phyloP scores from a whole-genome alignment of 2,797 vertebrate genomes.

The Luscinia megarhynchos region DNA sequence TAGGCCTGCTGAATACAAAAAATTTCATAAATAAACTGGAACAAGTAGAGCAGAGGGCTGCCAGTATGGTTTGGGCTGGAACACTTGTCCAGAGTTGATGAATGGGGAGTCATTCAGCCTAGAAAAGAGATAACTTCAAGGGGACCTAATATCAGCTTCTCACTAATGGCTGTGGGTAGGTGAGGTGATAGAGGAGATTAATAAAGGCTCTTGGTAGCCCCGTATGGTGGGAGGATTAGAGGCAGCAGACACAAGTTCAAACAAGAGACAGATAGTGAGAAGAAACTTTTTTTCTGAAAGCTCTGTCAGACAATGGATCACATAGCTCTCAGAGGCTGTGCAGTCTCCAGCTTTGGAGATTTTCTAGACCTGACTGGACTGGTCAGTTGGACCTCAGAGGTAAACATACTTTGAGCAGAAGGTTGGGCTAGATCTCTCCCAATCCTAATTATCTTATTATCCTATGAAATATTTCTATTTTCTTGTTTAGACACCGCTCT shows the following conservation, averaged over 20 bases:
- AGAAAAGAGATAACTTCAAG: neutral
- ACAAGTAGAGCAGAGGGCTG: neutral
- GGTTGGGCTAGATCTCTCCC: neutral
- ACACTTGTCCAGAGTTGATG: neutral
- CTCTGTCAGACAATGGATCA: neutral
- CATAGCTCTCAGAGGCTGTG: rapidly evolving
- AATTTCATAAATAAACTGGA: neutral
- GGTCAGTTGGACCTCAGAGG: neutral
- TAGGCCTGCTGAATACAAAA: neutral
- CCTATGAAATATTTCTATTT: neutral
- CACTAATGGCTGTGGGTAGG: neutral
- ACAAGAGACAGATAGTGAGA: neutral
- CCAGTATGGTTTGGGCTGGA: neutral
- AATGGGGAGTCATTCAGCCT: neutral
- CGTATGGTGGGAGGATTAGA: neutral
- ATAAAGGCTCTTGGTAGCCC: neutral
- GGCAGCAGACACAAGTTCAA: neutral
- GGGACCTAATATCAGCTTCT: neutral
- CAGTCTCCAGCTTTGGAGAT: neutral
- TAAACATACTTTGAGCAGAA: neutral
- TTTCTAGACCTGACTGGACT: neutral
- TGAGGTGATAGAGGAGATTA: neutral
- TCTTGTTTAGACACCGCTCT: neutral
- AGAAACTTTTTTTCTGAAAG: neutral
- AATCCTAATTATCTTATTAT: neutral